These are phyloP conservation scores for Artemia franciscana DNA, from an alignment of 1,140 invertebrate species.

Conservation along the genomic window DNA sequence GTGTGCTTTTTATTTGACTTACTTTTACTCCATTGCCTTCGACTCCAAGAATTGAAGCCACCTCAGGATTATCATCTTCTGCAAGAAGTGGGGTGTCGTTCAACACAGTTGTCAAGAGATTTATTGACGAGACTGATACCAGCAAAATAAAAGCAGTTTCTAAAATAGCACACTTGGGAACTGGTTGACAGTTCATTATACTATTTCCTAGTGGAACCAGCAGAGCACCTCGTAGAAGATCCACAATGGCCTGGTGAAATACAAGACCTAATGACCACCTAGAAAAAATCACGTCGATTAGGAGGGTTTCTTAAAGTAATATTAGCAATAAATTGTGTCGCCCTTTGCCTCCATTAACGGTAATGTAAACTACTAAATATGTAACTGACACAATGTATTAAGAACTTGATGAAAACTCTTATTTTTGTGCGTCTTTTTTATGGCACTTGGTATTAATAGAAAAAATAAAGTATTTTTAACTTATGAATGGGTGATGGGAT, in stretches of 20 bases:
- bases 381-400: too few species aligned
- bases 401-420: too few species aligned
- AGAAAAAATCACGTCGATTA: too few species aligned
- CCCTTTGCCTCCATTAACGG: too few species aligned
- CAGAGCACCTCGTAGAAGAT: slow-evolving; percentile 54
- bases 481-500: too few species aligned
- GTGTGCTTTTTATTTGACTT: too few species aligned
- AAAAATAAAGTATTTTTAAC: too few species aligned
- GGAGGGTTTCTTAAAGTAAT: too few species aligned
- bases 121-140: slow-evolving; percentile 68
- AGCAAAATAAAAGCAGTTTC: slow-evolving; percentile 69
- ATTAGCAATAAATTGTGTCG: too few species aligned
- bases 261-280: slow-evolving; percentile 69
- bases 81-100: slow-evolving; percentile 72
- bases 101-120: slow-evolving; percentile 66
- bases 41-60: not conserved
- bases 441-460: too few species aligned
- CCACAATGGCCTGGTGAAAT: slow-evolving; percentile 63
- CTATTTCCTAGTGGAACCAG: slow-evolving; percentile 53
- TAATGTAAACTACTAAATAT: too few species aligned
- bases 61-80: slow-evolving; percentile 18
- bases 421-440: too few species aligned
- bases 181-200: slow-evolving; percentile 54
- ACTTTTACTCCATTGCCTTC: not conserved
- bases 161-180: slow-evolving; percentile 64